Evolutionary conservation across 2,888 invertebrate species (phyloP).

Genomic region (Craniophora ligustri): DNA sequence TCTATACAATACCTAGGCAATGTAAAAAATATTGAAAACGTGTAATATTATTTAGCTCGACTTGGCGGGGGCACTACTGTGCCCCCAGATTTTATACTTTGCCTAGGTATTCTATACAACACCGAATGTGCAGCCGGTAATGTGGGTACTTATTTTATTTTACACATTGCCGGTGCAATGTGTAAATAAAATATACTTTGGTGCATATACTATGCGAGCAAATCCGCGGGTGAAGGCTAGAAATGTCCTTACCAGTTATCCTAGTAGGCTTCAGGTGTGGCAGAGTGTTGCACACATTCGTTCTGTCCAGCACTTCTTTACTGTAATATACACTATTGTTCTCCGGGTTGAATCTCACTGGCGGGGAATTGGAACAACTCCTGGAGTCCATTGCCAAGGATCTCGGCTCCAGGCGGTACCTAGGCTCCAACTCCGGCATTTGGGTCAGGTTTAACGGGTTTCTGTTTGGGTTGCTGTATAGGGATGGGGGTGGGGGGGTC

Average conservation of each 20-base stretch:
- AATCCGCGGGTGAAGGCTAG: too few species aligned
- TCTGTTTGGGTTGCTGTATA: constrained; percentile 76
- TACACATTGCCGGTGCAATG: too few species aligned
- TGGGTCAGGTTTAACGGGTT: constrained; percentile 77
- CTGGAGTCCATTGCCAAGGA: constrained; percentile 66
- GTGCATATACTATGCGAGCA: too few species aligned
- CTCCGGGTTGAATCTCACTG: constrained; percentile 78
- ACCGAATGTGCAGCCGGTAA: too few species aligned
- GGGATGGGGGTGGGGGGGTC: constrained; percentile 72
- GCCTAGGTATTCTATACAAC: too few species aligned
- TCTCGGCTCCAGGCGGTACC: constrained; percentile 62
- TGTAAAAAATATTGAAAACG: too few species aligned
- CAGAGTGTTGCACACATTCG: constrained; percentile 71
- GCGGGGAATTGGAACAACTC: constrained; percentile 78
- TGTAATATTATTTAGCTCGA: too few species aligned
- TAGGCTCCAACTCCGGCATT: constrained; percentile 77
- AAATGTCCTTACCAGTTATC: constrained; percentile 66
- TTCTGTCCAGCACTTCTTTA: constrained; percentile 70
- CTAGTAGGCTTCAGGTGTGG: constrained; percentile 74
- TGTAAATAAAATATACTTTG: too few species aligned
- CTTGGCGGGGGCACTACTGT: too few species aligned
- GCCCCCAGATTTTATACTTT: too few species aligned
- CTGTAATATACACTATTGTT: constrained; percentile 73
- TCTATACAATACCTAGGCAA: too few species aligned
- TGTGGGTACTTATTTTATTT: too few species aligned